Conservation (phyloP, 2,797 vertebrate genomes). For the Lepidocolaptes lacrymiger region DNA sequence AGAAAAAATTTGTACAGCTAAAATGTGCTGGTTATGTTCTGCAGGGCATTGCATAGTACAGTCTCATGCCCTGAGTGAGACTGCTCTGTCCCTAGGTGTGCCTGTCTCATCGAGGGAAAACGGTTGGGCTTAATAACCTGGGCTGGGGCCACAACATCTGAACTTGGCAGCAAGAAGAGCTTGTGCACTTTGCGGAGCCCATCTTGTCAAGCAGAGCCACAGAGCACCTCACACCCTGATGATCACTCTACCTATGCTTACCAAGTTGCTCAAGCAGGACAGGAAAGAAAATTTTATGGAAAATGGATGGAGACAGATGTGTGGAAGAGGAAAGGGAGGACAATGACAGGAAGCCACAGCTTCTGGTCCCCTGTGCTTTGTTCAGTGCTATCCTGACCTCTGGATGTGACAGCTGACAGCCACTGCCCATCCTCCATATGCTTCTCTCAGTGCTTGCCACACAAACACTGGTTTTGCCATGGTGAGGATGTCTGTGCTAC, state of each 20-base stretch:
- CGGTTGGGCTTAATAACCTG: not conserved
- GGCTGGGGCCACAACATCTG: not conserved
- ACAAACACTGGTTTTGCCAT: fast-evolving
- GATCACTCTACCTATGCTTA: not conserved
- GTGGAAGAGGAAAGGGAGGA: not conserved
- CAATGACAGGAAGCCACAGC: not conserved
- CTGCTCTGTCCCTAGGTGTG: not conserved
- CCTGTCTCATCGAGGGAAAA: not conserved
- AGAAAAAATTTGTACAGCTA: not conserved
- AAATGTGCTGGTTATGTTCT: not conserved
- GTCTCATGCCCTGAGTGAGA: not conserved
- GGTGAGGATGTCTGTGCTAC: fast-evolving
- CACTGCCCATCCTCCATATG: fast-evolving
- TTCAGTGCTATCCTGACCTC: not conserved
- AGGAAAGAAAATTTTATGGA: not conserved
- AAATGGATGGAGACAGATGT: not conserved
- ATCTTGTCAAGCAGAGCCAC: fast-evolving
- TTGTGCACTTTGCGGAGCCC: not conserved
- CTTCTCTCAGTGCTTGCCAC: fast-evolving
- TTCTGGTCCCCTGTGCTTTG: not conserved
- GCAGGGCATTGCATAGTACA: fast-evolving
- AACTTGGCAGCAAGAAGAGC: fast-evolving
- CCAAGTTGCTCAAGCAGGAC: not conserved
- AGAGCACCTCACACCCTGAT: no score
- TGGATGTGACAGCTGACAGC: not conserved